These are phyloP conservation scores for Isotomurus palustris DNA, from an alignment of 2,888 invertebrate genomes.

Conservation along the genomic window DNA sequence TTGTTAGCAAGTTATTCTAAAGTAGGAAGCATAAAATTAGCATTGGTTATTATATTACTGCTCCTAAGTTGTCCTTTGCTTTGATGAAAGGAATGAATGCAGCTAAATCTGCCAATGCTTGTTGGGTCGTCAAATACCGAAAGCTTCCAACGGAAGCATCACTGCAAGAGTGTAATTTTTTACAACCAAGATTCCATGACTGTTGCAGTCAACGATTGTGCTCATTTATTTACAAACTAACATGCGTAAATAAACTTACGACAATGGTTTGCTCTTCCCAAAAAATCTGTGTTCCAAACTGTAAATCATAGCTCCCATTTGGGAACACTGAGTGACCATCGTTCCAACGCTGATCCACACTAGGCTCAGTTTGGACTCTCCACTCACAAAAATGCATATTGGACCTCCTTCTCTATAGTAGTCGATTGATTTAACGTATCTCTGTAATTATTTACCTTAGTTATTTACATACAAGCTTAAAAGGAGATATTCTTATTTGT, in stretches of 20 bases:
- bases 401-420: constrained; percentile 73
- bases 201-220: background rate
- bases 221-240: no score
- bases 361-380: constrained; percentile 77
- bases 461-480: background rate
- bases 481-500: background rate
- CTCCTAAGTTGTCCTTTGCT: background rate
- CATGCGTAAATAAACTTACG: constrained; percentile 56
- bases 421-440: constrained; percentile 72
- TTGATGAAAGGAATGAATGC: constrained; percentile 60
- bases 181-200: constrained; percentile 1
- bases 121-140: constrained; percentile 62
- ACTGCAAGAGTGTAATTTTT: constrained; percentile 62
- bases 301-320: constrained; percentile 75
- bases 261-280: constrained; percentile 83
- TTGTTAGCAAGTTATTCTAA: no score
- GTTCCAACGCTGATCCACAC: constrained; percentile 83
- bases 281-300: constrained; percentile 90
- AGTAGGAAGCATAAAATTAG: no score
- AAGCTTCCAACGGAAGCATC: constrained; percentile 76
- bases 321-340: constrained; percentile 77
- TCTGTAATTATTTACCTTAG: constrained; percentile 53
- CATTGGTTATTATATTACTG: background rate
- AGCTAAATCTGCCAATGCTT: constrained; percentile 72
- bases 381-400: constrained; percentile 76